phyloP scores from a whole-genome alignment of 2,797 vertebrate species.

The Pseudochromis fuscus region DNA sequence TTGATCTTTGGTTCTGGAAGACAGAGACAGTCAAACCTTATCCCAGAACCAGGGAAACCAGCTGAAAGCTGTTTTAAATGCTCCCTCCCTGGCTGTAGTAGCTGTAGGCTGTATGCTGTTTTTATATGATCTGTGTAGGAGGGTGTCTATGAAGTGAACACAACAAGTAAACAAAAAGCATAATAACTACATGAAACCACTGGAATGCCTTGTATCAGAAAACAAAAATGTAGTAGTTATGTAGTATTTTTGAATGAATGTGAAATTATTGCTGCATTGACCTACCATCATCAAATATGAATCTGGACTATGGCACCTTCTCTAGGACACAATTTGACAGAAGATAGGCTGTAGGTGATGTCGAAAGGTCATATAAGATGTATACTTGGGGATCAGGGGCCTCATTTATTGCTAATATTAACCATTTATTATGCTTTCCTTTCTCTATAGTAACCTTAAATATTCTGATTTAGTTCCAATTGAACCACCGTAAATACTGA shows the following conservation, averaged over 20 bases:
- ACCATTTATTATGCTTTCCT: too few relatives aligned
- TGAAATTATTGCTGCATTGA: neutral
- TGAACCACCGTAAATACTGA: neutral
- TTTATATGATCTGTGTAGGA: slow-evolving; percentile 75
- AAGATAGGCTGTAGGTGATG: slow-evolving; percentile 9
- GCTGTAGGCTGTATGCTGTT: slow-evolving; percentile 67
- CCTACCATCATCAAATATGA: neutral
- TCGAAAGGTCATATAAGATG: neutral
- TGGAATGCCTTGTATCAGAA: slow-evolving; percentile 13
- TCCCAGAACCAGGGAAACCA: slow-evolving; percentile 71
- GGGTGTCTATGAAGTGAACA: slow-evolving; percentile 64
- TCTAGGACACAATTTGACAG: neutral
- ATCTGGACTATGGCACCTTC: neutral
- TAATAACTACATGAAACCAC: slow-evolving; percentile 45
- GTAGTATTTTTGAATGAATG: neutral
- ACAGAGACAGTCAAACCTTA: slow-evolving; percentile 77
- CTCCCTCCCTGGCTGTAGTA: slow-evolving; percentile 45
- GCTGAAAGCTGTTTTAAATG: slow-evolving; percentile 48
- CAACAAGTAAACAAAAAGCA: slow-evolving; percentile 68
- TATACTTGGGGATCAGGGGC: neutral
- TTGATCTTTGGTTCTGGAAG: slow-evolving; percentile 97
- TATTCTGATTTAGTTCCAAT: neutral
- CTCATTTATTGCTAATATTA: too few relatives aligned
- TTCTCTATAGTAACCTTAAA: neutral
- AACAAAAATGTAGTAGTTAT: slow-evolving; percentile 6